These are phyloP conservation scores for Sorex maritimensis DNA, from an alignment of 2,797 vertebrate species.

Conservation along the genomic window DNA sequence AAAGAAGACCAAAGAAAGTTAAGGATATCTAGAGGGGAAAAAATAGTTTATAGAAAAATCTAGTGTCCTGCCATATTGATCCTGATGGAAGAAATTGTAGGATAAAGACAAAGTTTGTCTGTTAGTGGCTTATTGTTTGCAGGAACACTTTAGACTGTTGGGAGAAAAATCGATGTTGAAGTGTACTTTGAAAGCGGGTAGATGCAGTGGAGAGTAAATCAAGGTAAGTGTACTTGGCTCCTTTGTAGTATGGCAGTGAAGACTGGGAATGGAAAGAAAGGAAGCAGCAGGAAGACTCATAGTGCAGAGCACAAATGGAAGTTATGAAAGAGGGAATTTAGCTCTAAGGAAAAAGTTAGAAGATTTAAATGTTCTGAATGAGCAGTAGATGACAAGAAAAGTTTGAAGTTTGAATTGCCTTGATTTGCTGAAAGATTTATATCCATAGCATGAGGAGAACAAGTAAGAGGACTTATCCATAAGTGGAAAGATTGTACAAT, in stretches of 20 bases:
- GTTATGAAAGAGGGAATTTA: not conserved
- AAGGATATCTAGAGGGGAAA: not conserved
- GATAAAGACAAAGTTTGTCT: too few species aligned
- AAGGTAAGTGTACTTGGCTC: not conserved
- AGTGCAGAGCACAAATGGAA: not conserved
- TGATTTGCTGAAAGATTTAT: not conserved
- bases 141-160: not conserved
- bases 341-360: not conserved
- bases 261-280: not conserved
- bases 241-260: not conserved
- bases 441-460: not conserved
- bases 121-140: too few species aligned
- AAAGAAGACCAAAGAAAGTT: not conserved
- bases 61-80: not conserved
- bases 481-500: not conserved
- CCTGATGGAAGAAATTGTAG: too few species aligned
- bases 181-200: not conserved
- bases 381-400: not conserved
- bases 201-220: not conserved
- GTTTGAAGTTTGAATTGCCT: not conserved
- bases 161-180: not conserved
- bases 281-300: not conserved
- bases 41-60: not conserved
- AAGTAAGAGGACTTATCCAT: not conserved
- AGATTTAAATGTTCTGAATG: not conserved